Evolutionary conservation across 2,113 vertebrate genomes (phyloP), one percentile per base, ranked within the genome.

Genomic region (Petaurus breviceps): DNA sequence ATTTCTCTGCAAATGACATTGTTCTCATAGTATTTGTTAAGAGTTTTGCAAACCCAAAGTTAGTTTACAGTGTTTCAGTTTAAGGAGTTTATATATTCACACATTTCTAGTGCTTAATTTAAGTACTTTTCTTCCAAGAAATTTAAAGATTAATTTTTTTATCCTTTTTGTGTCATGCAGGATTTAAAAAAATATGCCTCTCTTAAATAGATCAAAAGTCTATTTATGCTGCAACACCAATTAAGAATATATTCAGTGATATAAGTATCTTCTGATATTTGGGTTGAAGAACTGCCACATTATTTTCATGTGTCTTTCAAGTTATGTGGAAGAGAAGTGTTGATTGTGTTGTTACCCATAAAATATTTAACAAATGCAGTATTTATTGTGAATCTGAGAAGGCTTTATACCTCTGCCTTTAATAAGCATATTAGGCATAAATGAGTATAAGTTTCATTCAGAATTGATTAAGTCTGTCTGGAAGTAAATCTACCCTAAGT

Each of bases 381-480:
- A 84, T 10, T 84, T 7, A 23, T 84, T 43, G 19, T 91, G 94
- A 77, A 46, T 51, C 26, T 93, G 92, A 90, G 49, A 3, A 7
- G 92, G 94, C 53, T n/a, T 92, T 92, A 53, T 28, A 49, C 43
- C 11, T 93, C 37, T 84, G 68, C 37, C 19, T 77, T 77, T 77
- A 22, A n/a, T 31, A 68, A 91, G 26, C 4, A 19, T 43, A 52
- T 91, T 84, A 96, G 54, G n/a, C 92, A 90, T 68, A 93, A 19
- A 55, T 89, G 51, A 93, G 46, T 14, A 37, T 95, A 95, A 51
- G 92, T 49, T 97, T 96, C 95, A 8, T 19, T 77, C 19, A 93
- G 49, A 93, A 93, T 22, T 84, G n/a, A 96, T 52, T 94, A 91
- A 90, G 89, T 92, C 22, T 84, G 91, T 23, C 55, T 95, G 68